Percentiles rank a stretch among this genome's conserved stretches.
Conservation (phyloP, 2,888 invertebrate species). For the Choreutis nemorana region DNA sequence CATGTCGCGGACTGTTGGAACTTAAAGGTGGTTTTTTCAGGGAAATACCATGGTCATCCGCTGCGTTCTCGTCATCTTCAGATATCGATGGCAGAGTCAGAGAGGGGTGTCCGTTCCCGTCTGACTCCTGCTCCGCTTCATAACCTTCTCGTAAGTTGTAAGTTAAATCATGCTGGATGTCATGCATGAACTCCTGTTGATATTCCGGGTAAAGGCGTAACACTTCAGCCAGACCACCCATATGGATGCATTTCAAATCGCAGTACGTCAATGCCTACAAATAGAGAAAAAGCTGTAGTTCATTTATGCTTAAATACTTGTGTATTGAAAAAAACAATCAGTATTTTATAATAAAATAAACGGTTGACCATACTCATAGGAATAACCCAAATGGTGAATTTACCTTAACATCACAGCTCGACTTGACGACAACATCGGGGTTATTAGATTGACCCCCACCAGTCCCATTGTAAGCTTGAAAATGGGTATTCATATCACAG, state of each 20-base stretch:
- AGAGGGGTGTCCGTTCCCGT: slow-evolving; percentile 80
- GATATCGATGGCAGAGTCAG: slow-evolving; percentile 91
- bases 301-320: not conserved
- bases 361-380: slow-evolving; percentile 4
- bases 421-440: slow-evolving; percentile 85
- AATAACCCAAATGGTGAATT: slow-evolving; percentile 6
- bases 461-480: slow-evolving; percentile 70
- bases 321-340: not conserved
- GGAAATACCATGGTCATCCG: slow-evolving; percentile 72
- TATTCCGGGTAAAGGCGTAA: slow-evolving; percentile 92
- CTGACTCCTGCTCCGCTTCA: slow-evolving; percentile 84
- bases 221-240: slow-evolving; percentile 89
- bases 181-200: slow-evolving; percentile 92
- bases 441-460: slow-evolving; percentile 69
- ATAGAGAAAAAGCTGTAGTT: not conserved
- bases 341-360: slow-evolving; percentile 8
- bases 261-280: slow-evolving; percentile 89
- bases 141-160: slow-evolving; percentile 94
- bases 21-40: slow-evolving; percentile 69
- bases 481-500: slow-evolving; percentile 86
- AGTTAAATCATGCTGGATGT: slow-evolving; percentile 94
- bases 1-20: slow-evolving; percentile 72
- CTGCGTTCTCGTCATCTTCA: slow-evolving; percentile 92
- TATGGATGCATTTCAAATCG: slow-evolving; percentile 93
- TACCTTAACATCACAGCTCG: slow-evolving; percentile 91